Conservation (phyloP, 2,113 vertebrate genomes). For the Tupaia tana region DNA sequence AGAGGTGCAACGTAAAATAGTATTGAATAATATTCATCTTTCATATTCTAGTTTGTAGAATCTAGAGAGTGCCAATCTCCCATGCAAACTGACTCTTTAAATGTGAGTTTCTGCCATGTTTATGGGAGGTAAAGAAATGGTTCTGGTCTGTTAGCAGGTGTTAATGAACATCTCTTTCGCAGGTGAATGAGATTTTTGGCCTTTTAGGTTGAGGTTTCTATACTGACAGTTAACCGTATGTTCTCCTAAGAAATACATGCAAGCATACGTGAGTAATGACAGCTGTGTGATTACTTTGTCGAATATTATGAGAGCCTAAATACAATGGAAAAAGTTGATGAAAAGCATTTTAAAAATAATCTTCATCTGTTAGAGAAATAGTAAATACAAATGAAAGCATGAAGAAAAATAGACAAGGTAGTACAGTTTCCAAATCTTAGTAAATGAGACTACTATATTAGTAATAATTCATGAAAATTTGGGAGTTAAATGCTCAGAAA, state of each 20-base stretch:
- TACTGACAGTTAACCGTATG: too few relatives aligned
- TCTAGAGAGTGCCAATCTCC: background rate
- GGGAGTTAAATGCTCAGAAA: constrained; percentile 3
- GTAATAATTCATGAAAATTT: constrained; percentile 8
- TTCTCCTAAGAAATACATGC: background rate
- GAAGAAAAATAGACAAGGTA: background rate
- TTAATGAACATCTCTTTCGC: background rate
- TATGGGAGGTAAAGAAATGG: background rate
- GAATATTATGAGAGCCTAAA: background rate
- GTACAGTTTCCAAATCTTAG: constrained; percentile 10
- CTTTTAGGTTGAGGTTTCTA: background rate
- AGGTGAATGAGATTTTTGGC: background rate
- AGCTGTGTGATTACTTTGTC: background rate
- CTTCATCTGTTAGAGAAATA: background rate
- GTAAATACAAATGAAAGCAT: constrained; percentile 31
- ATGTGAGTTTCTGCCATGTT: background rate
- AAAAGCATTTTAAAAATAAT: constrained; percentile 11
- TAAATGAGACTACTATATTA: background rate
- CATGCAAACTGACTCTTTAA: background rate
- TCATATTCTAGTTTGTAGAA: background rate
- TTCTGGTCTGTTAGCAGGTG: background rate
- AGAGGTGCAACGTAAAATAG: background rate
- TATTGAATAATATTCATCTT: constrained; percentile 48
- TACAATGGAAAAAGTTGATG: background rate
- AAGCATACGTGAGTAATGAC: background rate